phyloP scores from a whole-genome alignment of 2,113 vertebrate species.

The Gallinago undulata region DNA sequence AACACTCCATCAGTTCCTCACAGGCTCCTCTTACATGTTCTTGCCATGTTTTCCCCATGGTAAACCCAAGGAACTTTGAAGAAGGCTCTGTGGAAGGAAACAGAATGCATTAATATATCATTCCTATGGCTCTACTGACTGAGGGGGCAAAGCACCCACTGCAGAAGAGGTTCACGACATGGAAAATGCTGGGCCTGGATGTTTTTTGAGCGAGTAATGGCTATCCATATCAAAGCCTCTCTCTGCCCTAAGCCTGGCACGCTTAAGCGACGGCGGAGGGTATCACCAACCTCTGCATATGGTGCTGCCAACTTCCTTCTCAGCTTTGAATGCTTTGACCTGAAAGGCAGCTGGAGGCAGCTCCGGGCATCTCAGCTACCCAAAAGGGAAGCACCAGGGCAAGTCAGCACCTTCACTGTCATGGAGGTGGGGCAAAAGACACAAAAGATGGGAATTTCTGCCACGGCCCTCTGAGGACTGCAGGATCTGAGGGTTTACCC shows the following conservation, averaged over 20 bases:
- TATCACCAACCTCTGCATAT: background rate
- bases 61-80: constrained; percentile 25
- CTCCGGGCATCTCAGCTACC: background rate
- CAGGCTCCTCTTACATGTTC: background rate
- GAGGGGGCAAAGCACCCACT: background rate
- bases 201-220: background rate
- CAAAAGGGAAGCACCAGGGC: background rate
- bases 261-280: background rate
- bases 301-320: background rate
- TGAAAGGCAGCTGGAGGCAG: background rate
- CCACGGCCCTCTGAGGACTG: background rate
- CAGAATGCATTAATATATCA: background rate
- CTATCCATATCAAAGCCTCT: background rate
- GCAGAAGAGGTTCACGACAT: background rate
- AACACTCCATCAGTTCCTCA: background rate
- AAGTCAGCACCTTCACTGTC: background rate
- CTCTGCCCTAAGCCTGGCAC: background rate
- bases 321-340: background rate
- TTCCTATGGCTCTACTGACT: background rate
- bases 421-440: background rate
- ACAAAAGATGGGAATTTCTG: background rate
- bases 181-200: background rate
- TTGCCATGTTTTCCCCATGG: background rate
- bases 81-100: constrained; percentile 24
- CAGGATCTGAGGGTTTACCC: background rate